phyloP scores from a whole-genome alignment of 1,140 invertebrate genomes.

The Eriosoma lanigerum region DNA sequence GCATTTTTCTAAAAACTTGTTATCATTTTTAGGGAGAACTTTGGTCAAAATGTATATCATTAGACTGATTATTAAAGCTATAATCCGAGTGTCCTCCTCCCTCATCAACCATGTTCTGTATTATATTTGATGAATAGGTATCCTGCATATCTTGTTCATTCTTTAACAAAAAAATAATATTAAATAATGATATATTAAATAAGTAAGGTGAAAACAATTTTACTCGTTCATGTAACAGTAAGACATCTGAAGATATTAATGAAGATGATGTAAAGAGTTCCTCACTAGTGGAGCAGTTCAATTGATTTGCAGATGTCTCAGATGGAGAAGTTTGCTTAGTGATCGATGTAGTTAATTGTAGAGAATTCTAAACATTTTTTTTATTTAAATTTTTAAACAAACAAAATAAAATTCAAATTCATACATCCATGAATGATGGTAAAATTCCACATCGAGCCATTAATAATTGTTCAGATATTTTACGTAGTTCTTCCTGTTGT shows the following conservation, averaged over 20 bases:
- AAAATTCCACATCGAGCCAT: constrained; percentile 77
- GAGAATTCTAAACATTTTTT: constrained; percentile 24
- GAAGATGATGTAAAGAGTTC: background rate
- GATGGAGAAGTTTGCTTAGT: constrained; percentile 6
- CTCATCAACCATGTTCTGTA: constrained; percentile 41
- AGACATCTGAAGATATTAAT: constrained; percentile 27
- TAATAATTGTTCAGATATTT: constrained; percentile 81
- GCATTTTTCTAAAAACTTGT: background rate
- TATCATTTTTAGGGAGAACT: constrained; percentile 25
- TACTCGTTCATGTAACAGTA: constrained; percentile 24
- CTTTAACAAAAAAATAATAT: constrained; percentile 23
- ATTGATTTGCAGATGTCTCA: constrained; percentile 5
- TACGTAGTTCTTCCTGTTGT: constrained; percentile 80
- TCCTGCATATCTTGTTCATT: constrained; percentile 39
- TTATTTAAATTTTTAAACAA: background rate
- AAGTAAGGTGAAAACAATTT: background rate
- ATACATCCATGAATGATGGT: constrained; percentile 67
- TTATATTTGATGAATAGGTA: constrained; percentile 44
- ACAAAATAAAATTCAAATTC: background rate
- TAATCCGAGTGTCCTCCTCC: constrained; percentile 45
- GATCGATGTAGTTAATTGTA: background rate
- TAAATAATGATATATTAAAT: background rate
- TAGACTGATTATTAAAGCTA: constrained; percentile 16
- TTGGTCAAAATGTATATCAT: constrained; percentile 37
- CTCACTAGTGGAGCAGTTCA: constrained; percentile 17